These are phyloP conservation scores for Troides oblongomaculatus DNA, from an alignment of 2,888 invertebrate species.

Conservation along the genomic window DNA sequence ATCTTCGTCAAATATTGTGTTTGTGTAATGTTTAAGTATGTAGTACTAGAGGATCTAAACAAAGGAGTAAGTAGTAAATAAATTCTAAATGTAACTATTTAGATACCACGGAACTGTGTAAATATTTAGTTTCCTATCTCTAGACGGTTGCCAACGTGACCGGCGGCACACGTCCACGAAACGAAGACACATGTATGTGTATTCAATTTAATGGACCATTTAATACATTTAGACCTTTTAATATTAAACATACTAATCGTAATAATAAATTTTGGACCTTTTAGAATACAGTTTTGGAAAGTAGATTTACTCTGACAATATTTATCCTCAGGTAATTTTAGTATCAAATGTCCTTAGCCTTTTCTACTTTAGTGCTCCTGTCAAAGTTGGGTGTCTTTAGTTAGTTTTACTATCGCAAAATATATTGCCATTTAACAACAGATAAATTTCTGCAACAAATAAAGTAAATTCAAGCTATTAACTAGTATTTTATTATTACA, in stretches of 20 bases:
- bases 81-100: slow-evolving; percentile 31
- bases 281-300: too few relatives aligned
- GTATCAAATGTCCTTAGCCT: neutral
- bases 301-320: too few relatives aligned
- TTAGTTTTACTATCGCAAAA: neutral
- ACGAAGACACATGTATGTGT: neutral
- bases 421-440: neutral
- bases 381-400: neutral
- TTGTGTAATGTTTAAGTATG: neutral
- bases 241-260: too few relatives aligned
- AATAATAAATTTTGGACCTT: too few relatives aligned
- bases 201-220: neutral
- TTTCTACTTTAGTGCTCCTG: neutral
- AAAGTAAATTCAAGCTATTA: too few relatives aligned
- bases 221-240: neutral
- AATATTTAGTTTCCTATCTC: slow-evolving; percentile 62
- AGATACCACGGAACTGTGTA: slow-evolving; percentile 34
- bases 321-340: too few relatives aligned
- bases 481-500: too few relatives aligned
- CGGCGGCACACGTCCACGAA: neutral
- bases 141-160: slow-evolving; percentile 22
- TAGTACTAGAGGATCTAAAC: neutral
- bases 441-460: too few relatives aligned
- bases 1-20: neutral
- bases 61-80: slow-evolving; percentile 25